Percentiles rank a stretch among this genome's conserved stretches.
Conservation (phyloP, 2,888 invertebrate genomes). For the Pammene fasciana region DNA sequence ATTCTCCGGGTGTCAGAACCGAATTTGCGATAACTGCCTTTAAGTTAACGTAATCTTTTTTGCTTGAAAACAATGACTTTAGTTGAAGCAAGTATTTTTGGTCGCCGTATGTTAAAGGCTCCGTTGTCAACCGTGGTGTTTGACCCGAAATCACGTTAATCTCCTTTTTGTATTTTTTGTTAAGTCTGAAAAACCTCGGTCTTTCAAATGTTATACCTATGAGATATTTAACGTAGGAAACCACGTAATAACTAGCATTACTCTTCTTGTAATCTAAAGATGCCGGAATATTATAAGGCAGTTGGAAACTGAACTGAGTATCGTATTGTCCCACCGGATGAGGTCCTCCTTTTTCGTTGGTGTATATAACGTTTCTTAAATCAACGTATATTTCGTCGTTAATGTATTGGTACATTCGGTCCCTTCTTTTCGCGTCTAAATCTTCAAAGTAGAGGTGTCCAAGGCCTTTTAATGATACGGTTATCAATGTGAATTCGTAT, state of each 20-base stretch:
- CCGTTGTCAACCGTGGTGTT: slow-evolving; percentile 10
- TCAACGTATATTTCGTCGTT: slow-evolving; percentile 29
- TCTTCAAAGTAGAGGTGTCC: slow-evolving; percentile 24
- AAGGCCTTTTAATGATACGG: slow-evolving; percentile 20
- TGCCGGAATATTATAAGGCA: slow-evolving; percentile 22
- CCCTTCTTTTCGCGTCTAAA: neutral
- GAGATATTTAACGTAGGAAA: slow-evolving; percentile 8
- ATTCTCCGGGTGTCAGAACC: slow-evolving; percentile 8
- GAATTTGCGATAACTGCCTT: slow-evolving; percentile 23
- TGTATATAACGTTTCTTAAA: slow-evolving; percentile 8
- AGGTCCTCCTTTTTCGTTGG: neutral
- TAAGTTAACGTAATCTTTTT: neutral
- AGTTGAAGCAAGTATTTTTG: slow-evolving; percentile 12
- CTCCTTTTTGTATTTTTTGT: slow-evolving; percentile 15
- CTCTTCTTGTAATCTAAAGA: neutral
- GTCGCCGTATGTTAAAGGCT: slow-evolving; percentile 26
- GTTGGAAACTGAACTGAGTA: slow-evolving; percentile 24
- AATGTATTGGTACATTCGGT: neutral
- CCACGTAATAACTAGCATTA: neutral
- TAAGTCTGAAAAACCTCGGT: slow-evolving; percentile 8
- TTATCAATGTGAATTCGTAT: slow-evolving; percentile 22
- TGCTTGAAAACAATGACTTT: slow-evolving; percentile 6
- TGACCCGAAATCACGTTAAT: slow-evolving; percentile 23
- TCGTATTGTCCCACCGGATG: slow-evolving; percentile 17
- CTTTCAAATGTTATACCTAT: slow-evolving; percentile 26